phyloP scores from a whole-genome alignment of 2,113 vertebrate species.

The Panthera tigris region DNA sequence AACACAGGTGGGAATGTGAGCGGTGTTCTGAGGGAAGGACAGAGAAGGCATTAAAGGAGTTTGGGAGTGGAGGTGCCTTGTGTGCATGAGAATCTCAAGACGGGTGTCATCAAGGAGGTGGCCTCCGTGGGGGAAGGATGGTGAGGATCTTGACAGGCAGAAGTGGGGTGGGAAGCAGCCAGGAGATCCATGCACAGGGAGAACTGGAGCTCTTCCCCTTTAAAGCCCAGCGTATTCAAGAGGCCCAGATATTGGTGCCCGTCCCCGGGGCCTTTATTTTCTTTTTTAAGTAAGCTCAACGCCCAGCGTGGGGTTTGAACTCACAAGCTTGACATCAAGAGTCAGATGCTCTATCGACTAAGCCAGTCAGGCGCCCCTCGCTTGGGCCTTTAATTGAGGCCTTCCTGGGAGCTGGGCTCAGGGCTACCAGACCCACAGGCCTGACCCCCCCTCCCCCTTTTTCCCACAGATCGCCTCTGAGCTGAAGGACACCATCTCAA shows the following conservation, averaged over 20 bases:
- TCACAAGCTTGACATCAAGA: not conserved
- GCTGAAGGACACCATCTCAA: constrained; percentile 85
- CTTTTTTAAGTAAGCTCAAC: not conserved
- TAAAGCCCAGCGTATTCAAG: not conserved
- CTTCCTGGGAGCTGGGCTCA: not conserved
- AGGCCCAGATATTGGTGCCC: not conserved
- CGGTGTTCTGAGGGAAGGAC: not conserved
- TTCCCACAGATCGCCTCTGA: constrained; percentile 84
- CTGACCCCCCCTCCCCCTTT: not conserved
- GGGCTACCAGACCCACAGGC: not conserved
- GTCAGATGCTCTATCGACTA: not conserved
- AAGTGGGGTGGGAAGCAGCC: not conserved
- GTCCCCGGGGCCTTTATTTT: not conserved
- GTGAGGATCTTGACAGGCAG: not conserved
- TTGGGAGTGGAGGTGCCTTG: not conserved
- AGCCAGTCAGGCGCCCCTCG: not conserved
- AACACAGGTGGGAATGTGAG: not conserved
- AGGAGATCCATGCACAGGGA: not conserved
- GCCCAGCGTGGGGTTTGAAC: not conserved
- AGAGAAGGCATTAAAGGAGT: not conserved
- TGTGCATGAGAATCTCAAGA: not conserved
- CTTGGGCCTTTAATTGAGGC: not conserved
- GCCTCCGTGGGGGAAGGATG: not conserved
- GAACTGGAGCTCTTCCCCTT: not conserved
- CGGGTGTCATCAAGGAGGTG: not conserved